Base-by-base conservation (phyloP, 2,797 vertebrate species). In the Phrynocephalus vlangalii region DNA sequence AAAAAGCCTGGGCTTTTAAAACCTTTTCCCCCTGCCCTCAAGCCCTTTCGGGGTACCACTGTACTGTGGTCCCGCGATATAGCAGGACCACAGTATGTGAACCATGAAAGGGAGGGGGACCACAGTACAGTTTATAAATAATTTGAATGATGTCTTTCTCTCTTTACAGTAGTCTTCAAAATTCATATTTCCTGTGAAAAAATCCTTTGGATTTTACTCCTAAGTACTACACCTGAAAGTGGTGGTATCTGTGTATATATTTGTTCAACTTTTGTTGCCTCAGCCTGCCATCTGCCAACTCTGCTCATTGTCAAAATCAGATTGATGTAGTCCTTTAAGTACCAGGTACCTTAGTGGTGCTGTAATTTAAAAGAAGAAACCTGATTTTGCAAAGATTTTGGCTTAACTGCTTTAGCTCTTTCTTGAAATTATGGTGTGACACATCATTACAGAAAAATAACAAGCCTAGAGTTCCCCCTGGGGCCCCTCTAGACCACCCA, bases 381-480 rank as follows among this genome's bases (percentile, higher is more conserved):
- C 18, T 63, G 60, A 16, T 48, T 78, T n/a, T 72, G 24, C 67
- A 80, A 72, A 80, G 80, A 38, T 22, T 86, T 86, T 78, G 60
- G 67, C 30, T 71, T 15, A 48, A 22, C 30, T 38, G 8, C 30
- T 80, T 72, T 80, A 72, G 26, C 52, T 60, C 68, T 77, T 52
- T 86, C 30, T 85, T 8, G 22, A 30, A 30, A 44, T 73, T 67
- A 67, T 6, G 48, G 10, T 16, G 48, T 15, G 24, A 44, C 73
- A 77, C 16, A 28, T 77, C 67, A 79, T 24, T 26, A n/a, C 28
- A 5, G 9, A 5, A 71, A 79, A 26, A 72, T 28, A 38, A n/a
- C 30, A n/a, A 48, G 22, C 22, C 44, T 38, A 6, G 16, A 4
- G 68, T 63, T 63, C 18, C 5, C 15, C 18, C 20, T 30, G 18